Evolutionary conservation across 2,888 invertebrate genomes (phyloP), one percentile per base, ranked within the genome.

Genomic region (Lycocerus yunnanus): DNA sequence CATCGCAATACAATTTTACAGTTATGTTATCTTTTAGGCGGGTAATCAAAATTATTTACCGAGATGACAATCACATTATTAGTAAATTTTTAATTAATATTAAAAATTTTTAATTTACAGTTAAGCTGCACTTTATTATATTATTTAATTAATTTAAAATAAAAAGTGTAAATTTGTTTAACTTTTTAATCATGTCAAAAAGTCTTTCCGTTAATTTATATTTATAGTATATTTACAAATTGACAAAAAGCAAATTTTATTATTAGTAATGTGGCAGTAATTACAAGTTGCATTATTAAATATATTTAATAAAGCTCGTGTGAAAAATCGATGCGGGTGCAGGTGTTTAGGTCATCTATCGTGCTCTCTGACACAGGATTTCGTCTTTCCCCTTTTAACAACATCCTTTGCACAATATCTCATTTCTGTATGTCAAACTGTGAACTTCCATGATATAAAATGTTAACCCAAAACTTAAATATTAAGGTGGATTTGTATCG

Each of bases 331-430:
- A 83, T 83, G 82, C 78, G 75, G 78, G 80, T 80, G 79, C 86
- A 86, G 85, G 83, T 86, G 86, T 80, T 80, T 77, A 80, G 83
- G 84, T 84, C 86, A 86, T 86, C 86, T 84, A 86, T 86, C 85
- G 83, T 83, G 80, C 82, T 78, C 81, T 81, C 85, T 85, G 85
- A 85, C 84, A 84, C 80, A 82, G 84, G 84, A 84, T 84, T 84
- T 84, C 83, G 79, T 81, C 82, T 81, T 80, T 80, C 81, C 79
- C 80, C 78, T 78, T 72, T 76, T 74, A 73, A 75, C 74, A 78
- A 77, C 74, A 77, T 71, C 80, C 80, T 77, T 79, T 79, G 80
- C 80, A 77, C 81, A 79, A 81, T 82, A 82, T 82, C 81, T 80
- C 80, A 80, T 76, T 78, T 77, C 76, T 71, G 75, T 58, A 71